These are phyloP conservation scores for Oreochromis tanganicae DNA, from an alignment of 2,113 vertebrate genomes.

Conservation along the genomic window DNA sequence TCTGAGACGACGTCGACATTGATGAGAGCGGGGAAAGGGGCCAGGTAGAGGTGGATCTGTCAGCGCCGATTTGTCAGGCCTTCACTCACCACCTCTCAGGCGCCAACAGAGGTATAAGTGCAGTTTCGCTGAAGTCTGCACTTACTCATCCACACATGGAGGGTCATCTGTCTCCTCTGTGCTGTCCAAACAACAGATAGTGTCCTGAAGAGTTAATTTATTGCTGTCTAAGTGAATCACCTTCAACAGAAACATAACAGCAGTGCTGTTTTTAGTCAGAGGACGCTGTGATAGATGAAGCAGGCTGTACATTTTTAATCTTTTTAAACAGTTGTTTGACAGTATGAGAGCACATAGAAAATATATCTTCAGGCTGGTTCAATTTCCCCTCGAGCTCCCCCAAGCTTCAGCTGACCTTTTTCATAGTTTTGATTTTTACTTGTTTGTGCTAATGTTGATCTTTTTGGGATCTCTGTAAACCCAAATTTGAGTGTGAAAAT, in stretches of 20 bases:
- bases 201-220: constrained; percentile 40
- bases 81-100: constrained; percentile 34
- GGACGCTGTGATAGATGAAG: neutral
- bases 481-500: neutral
- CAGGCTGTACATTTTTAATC: neutral
- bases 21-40: constrained; percentile 52
- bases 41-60: constrained; percentile 71
- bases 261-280: neutral
- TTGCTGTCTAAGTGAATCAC: constrained; percentile 36
- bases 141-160: constrained; percentile 32
- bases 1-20: constrained; percentile 6
- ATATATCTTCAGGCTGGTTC: neutral
- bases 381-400: neutral
- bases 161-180: constrained; percentile 19
- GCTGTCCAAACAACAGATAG: constrained; percentile 42
- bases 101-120: constrained; percentile 19
- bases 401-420: neutral
- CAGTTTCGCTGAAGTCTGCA: constrained; percentile 10
- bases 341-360: neutral
- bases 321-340: neutral
- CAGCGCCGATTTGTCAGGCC: constrained; percentile 53
- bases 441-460: neutral
- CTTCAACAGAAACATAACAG: neutral
- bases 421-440: neutral
- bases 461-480: neutral